These are phyloP conservation scores for Rosalia funebris DNA, from an alignment of 2,888 invertebrate species.

Conservation along the genomic window DNA sequence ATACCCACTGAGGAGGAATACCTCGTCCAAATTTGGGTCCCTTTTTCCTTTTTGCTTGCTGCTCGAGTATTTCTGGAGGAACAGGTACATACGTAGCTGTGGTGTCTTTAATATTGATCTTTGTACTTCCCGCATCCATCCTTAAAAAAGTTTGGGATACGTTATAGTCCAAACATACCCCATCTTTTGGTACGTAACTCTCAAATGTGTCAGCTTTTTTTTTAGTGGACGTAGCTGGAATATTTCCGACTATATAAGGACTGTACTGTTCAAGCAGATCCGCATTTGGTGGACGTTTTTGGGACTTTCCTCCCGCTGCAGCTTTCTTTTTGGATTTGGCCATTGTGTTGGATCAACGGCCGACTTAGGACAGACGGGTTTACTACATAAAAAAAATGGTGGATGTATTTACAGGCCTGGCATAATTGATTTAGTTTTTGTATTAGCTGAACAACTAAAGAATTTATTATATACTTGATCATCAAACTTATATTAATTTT, in stretches of 20 bases:
- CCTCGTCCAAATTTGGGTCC: neutral
- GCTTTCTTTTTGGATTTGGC: neutral
- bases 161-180: slow-evolving; percentile 49
- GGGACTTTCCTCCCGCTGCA: neutral
- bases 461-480: slow-evolving; percentile 16
- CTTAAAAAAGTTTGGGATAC: slow-evolving; percentile 53
- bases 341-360: neutral
- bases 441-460: slow-evolving; percentile 10
- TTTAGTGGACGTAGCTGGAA: slow-evolving; percentile 41
- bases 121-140: slow-evolving; percentile 47
- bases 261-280: slow-evolving; percentile 39
- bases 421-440: slow-evolving; percentile 6
- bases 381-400: neutral
- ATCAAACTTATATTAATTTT: neutral
- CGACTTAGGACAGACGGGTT: neutral
- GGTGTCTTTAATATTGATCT: slow-evolving; percentile 50
- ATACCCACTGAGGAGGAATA: neutral
- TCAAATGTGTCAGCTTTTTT: slow-evolving; percentile 41
- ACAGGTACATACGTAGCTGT: slow-evolving; percentile 47
- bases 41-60: slow-evolving; percentile 31
- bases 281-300: neutral
- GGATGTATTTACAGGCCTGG: slow-evolving; percentile 1
- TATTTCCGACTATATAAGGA: slow-evolving; percentile 43
- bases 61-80: slow-evolving; percentile 41
- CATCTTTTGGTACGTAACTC: slow-evolving; percentile 41